Evolutionary conservation across 2,797 vertebrate genomes (phyloP), one percentile per base, ranked within the genome.

Genomic region (Podarcis lilfordi): DNA sequence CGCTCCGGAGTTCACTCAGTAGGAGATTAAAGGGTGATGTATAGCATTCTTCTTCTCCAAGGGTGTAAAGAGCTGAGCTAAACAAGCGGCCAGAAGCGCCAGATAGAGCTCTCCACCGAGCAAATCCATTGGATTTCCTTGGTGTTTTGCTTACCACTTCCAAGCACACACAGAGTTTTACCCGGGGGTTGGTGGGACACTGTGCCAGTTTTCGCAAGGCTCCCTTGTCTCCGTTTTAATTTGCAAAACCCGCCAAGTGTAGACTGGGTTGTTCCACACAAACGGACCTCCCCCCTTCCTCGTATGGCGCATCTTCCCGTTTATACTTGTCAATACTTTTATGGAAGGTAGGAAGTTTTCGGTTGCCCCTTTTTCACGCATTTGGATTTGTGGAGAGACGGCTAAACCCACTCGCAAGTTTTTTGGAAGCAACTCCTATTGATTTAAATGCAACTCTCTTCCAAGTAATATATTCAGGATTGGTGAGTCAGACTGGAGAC

Each of bases 1-100:
- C 91, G 85, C 89, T 89, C 90, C 82, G 87, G 92, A 93, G 94
- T 93, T 93, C 95, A 88, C 94, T 92, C 95, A 89, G 95, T 93
- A 86, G 96, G 95, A 89, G 91, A 89, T 89, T 75, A 88, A 69
- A 82, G 94, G 93, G 94, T 82, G 91, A 79, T 88, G 93, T 92
- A 93, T 89, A 88, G 93, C 96, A 89, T 94, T 93, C 92, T 91
- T 93, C 94, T 86, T 88, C 91, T 92, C 93, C 93, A 89, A 80
- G 92, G 92, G 87, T 89, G 91, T 61, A 80, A 79, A 55, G 83
- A 89, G 64, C 78, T 3, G 87, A 86, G 89, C 59, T 37, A 37
- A 88, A 27, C 61, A 6, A 50, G 69, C 71, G 35, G 8, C 37
- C 84, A 59, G 69, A 68, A 69, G 32, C 17, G 2, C 71, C 9